Evolutionary conservation across 1,140 invertebrate species (phyloP).

Genomic region (Eumaeus atala): DNA sequence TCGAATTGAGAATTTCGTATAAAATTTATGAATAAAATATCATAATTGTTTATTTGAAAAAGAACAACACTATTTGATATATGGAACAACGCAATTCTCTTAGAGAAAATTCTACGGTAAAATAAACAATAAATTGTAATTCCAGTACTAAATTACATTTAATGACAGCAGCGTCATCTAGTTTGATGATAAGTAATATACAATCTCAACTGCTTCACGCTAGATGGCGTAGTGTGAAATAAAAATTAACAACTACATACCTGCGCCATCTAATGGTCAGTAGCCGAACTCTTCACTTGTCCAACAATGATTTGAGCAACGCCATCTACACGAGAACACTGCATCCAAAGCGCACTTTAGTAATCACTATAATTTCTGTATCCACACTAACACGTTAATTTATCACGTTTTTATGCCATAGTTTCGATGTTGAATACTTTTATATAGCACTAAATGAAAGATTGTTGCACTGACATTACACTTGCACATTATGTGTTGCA

Average conservation of each 20-base stretch:
- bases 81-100: too few relatives aligned
- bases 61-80: too few relatives aligned
- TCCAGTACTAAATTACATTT: slow-evolving; percentile 12
- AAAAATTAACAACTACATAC: slow-evolving; percentile 32
- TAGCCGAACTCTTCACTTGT: slow-evolving; percentile 41
- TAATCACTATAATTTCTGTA: slow-evolving; percentile 31
- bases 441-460: slow-evolving; percentile 36
- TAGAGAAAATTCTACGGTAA: neutral
- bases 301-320: slow-evolving; percentile 48
- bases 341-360: slow-evolving; percentile 64
- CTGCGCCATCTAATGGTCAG: slow-evolving; percentile 47
- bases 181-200: slow-evolving; percentile 13
- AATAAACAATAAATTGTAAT: slow-evolving; percentile 8
- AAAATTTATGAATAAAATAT: too few relatives aligned
- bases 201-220: slow-evolving; percentile 26
- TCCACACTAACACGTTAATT: slow-evolving; percentile 31
- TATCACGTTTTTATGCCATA: slow-evolving; percentile 43
- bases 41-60: too few relatives aligned
- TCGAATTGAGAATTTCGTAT: too few relatives aligned
- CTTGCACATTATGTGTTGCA: slow-evolving; percentile 51
- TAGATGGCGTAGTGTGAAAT: slow-evolving; percentile 35
- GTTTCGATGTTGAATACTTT: slow-evolving; percentile 33
- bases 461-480: slow-evolving; percentile 45
- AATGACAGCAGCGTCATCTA: slow-evolving; percentile 33
- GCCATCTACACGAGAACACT: slow-evolving; percentile 60